These are phyloP conservation scores for Chelonus formosanus DNA, from an alignment of 2,888 invertebrate genomes.

Conservation along the genomic window DNA sequence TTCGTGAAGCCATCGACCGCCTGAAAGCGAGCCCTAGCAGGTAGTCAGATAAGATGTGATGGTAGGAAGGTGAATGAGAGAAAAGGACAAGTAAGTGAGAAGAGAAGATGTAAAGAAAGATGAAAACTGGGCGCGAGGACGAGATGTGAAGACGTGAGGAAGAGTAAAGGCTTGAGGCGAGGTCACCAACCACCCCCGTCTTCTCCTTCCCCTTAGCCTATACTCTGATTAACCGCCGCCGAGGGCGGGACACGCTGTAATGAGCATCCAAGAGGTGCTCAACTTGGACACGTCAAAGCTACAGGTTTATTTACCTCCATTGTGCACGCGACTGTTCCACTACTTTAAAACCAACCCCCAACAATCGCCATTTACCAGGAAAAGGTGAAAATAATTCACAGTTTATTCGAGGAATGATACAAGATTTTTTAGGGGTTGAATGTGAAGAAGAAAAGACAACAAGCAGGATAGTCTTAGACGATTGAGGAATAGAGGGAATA, in stretches of 20 bases:
- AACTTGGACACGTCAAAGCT: conserved; percentile 50
- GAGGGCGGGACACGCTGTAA: conserved; percentile 63
- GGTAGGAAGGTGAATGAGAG: conserved; percentile 19
- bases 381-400: background rate
- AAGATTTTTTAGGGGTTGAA: conserved; percentile 1
- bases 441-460: conserved; percentile 8
- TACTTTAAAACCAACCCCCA: background rate
- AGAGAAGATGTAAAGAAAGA: conserved; percentile 33
- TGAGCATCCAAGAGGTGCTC: conserved; percentile 64
- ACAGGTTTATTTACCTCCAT: conserved; percentile 38
- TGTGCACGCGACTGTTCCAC: conserved; percentile 1
- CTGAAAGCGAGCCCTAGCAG: conserved; percentile 44
- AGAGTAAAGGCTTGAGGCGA: conserved; percentile 62
- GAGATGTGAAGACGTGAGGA: conserved; percentile 41
- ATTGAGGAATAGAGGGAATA: conserved; percentile 49
- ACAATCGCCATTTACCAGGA: background rate
- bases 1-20: conserved; percentile 35
- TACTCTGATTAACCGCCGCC: conserved; percentile 63
- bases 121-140: conserved; percentile 23
- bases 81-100: conserved; percentile 30
- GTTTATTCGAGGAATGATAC: background rate
- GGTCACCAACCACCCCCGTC: conserved; percentile 62
- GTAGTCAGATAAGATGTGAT: conserved; percentile 48
- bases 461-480: conserved; percentile 31
- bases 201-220: conserved; percentile 46